Base-by-base conservation (phyloP, 2,113 vertebrate species). In the Maccullochella peelii region DNA sequence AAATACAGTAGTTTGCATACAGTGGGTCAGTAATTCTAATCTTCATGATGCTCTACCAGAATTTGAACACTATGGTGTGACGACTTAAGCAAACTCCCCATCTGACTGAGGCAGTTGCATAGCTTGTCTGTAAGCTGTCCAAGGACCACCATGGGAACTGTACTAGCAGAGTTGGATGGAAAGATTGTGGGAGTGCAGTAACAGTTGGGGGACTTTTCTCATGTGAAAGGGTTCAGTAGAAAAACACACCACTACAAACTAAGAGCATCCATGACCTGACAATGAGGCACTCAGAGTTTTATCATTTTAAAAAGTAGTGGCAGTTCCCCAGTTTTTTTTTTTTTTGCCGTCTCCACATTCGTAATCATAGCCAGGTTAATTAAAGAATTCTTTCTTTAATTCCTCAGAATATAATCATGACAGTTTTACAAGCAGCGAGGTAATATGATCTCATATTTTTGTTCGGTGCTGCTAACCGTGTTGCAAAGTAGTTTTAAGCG, bases 401-500 rank as follows among this genome's bases (percentile, higher is more conserved):
- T 93, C 85, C 87, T 84, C 59, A 85, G 86, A 90, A 92, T 87
- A 89, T 89, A 87, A 90, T 90, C 89, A 73, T 91, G 88, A 90
- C 90, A 93, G 80, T 88, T 88, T 87, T 65, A 89, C 84, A 88
- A 89, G 89, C 85, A 78, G 89, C 84, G 90, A 91, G 92, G 91
- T 94, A 92, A 93, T 79, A 89, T 89, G 87, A 94, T 93, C 89
- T 86, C 80, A 68, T 90, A 86, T 92, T 93, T 94, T 88, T 86
- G 90, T 92, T 92, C 27, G 16, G 42, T 47, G 88, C 82, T 80
- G 90, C 86, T 89, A 91, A 95, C 91, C 90, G 84, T 91, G 88
- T 87, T 89, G 91, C 91, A 89, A 94, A 95, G 93, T 93, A 92
- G 83, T 95, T 94, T 92, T 89, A 94, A 93, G 86, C 93, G 85